Evolutionary conservation across 1,140 invertebrate species (phyloP).

Genomic region (Prorops nasuta): DNA sequence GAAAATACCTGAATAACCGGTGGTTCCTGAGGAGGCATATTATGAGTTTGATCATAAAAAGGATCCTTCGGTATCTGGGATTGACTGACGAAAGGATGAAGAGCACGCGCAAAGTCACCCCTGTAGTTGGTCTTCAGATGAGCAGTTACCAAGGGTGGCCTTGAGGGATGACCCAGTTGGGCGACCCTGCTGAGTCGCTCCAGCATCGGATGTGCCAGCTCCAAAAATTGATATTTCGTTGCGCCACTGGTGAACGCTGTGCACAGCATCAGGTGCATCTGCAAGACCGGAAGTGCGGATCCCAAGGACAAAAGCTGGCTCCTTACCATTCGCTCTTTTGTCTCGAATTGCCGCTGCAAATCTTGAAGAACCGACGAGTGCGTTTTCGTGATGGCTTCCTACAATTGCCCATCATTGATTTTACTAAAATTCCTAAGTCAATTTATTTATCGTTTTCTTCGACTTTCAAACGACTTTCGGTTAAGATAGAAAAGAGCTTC

Average conservation of each 20-base stretch:
- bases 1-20: constrained; percentile 41
- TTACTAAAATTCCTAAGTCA: too few species aligned
- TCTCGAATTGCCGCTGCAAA: constrained; percentile 68
- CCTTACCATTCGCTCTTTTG: constrained; percentile 65
- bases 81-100: constrained; percentile 64
- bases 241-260: constrained; percentile 67
- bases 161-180: constrained; percentile 66
- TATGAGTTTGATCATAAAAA: constrained; percentile 42
- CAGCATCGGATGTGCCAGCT: constrained; percentile 67
- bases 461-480: too few species aligned
- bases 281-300: constrained; percentile 64
- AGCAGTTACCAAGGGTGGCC: constrained; percentile 50
- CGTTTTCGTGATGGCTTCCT: constrained; percentile 66
- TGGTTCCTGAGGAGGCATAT: constrained; percentile 35
- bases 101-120: constrained; percentile 62
- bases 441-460: too few species aligned
- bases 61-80: constrained; percentile 37
- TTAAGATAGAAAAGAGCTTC: too few species aligned
- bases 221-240: constrained; percentile 72
- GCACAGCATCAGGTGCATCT: constrained; percentile 67
- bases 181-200: constrained; percentile 65
- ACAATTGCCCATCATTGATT: constrained; percentile 52
- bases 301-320: constrained; percentile 61
- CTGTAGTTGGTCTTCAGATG: constrained; percentile 64
- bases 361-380: constrained; percentile 64